Base-by-base conservation (phyloP, 2,888 invertebrate species). In the Catocala sponsa region DNA sequence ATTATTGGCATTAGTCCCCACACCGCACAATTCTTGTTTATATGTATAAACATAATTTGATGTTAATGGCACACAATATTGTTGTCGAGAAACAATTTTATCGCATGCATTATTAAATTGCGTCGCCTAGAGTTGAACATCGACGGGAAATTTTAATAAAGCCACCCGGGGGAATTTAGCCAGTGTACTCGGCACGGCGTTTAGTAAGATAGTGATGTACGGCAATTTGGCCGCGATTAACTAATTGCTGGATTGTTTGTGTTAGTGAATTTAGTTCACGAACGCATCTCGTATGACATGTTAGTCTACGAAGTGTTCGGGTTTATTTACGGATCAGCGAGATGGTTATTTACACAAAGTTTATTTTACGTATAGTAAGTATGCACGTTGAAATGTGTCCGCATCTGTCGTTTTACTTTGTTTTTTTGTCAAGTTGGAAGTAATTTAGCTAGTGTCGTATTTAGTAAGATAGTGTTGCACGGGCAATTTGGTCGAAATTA, bases 81-180 rank as follows among this genome's bases (percentile, higher is more conserved):
- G 55, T 63, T 55, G 57, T 50, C 61, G 61, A 71, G 73, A 81
- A 83, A 85, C 79, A 81, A 83, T 86, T 86, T 84, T 74, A 80
- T 76, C 78, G 61, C 76, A 70, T 84, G 83, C 82, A 87, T 86
- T 84, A 87, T 86, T 86, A 81, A 87, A 85, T 79, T 78, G 76
- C 72, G 74, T 77, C 76, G 78, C 76, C 75, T 63, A 57, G 65
- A 79, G 78, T 79, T 76, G 77, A 77, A 76, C 77, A 78, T 73
- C 73, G 79, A 78, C 70, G 75, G 76, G 76, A 83, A 81, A 86
- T 84, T 84, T 84, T 85, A 86, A 86, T 88, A 79, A 85, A 82
- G 79, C 75, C 69, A 54, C 72, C 60, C 66, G 60, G 58, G 73
- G 65, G 73, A 73, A 72, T 72, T 73, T 68, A 58, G 58, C 49